Percentiles rank a stretch among this genome's conserved stretches.
These are phyloP conservation scores for Dione vanillae DNA, from an alignment of 2,888 invertebrate species.

Conservation along the genomic window DNA sequence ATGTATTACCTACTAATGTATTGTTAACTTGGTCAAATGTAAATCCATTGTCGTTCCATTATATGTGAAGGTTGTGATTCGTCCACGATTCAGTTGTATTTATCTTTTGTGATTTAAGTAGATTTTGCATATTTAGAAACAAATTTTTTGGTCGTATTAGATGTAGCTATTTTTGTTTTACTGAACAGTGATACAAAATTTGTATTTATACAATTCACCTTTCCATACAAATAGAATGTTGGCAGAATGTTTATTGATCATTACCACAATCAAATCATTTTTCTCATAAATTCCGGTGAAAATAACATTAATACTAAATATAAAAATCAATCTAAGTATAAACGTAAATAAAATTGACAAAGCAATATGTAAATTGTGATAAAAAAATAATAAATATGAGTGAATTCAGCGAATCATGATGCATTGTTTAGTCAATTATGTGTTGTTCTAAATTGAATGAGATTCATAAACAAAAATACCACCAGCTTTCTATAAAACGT, in stretches of 20 bases:
- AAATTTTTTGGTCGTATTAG: background rate
- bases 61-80: conserved; percentile 11
- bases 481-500: background rate
- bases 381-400: background rate
- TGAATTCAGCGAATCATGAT: background rate
- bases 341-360: conserved; percentile 10
- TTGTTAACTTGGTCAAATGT: background rate
- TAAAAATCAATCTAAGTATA: background rate
- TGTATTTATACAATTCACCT: background rate
- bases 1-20: background rate
- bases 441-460: background rate
- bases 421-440: background rate
- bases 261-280: background rate
- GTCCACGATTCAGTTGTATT: background rate
- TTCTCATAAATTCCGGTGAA: background rate
- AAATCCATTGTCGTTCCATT: background rate
- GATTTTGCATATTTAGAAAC: background rate
- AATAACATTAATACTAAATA: background rate
- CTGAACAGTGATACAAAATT: background rate
- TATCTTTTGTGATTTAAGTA: background rate
- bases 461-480: background rate
- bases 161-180: background rate
- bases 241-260: background rate
- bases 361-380: conserved; percentile 16
- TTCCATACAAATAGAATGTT: background rate